Conservation (phyloP, 2,797 vertebrate genomes). For the Botia kubotai region DNA sequence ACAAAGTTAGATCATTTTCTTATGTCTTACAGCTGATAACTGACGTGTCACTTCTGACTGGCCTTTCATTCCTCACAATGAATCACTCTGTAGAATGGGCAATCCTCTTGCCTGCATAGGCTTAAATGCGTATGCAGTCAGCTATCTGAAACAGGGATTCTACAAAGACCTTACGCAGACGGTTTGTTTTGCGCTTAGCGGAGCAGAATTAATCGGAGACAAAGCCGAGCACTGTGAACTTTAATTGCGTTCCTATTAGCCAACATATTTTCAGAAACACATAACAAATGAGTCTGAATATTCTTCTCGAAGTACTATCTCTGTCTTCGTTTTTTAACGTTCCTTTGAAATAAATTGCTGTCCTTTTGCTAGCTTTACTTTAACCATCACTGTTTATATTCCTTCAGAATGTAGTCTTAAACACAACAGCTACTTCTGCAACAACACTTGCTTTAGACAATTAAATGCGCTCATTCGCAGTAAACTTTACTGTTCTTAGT, state of each 20-base stretch:
- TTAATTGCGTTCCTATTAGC: slow-evolving; percentile 12
- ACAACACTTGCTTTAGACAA: no score
- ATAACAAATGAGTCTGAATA: slow-evolving; percentile 12
- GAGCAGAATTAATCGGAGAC: slow-evolving; percentile 54
- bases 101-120: slow-evolving; percentile 34
- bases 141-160: slow-evolving; percentile 49
- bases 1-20: slow-evolving; percentile 28
- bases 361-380: neutral
- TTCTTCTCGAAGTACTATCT: neutral
- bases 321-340: no score
- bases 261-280: slow-evolving; percentile 18
- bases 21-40: slow-evolving; percentile 40
- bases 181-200: slow-evolving; percentile 45
- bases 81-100: slow-evolving; percentile 26
- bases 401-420: no score
- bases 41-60: slow-evolving; percentile 61
- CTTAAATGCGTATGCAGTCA: neutral
- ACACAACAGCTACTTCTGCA: no score
- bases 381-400: neutral
- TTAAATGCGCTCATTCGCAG: no score
- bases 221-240: slow-evolving; percentile 11
- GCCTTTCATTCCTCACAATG: slow-evolving; percentile 57
- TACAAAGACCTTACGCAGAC: slow-evolving; percentile 60
- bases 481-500: no score
- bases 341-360: neutral